Conservation (phyloP, 2,888 invertebrate genomes). For the Lepas anatifera region DNA sequence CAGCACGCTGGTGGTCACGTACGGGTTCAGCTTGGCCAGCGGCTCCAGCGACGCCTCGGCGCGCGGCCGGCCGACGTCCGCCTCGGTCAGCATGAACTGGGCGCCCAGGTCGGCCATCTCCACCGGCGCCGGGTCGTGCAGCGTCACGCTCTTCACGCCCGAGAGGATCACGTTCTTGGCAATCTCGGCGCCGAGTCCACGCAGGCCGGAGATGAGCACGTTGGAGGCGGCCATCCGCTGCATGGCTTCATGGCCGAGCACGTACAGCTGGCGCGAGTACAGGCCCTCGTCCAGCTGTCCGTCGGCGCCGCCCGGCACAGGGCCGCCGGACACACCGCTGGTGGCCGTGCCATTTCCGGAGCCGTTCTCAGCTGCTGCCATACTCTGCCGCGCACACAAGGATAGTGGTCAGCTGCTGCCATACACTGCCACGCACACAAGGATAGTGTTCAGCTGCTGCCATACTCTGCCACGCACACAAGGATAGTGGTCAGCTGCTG, state of each 20-base stretch:
- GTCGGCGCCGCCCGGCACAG: constrained; percentile 21
- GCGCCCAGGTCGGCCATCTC: constrained; percentile 23
- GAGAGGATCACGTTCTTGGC: constrained; percentile 97
- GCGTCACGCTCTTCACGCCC: constrained; percentile 93
- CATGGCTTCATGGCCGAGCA: constrained; percentile 98
- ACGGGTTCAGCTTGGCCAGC: constrained; percentile 77
- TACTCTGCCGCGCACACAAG: not conserved
- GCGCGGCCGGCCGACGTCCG: constrained; percentile 76
- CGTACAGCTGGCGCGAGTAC: constrained; percentile 87
- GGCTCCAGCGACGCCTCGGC: constrained; percentile 65
- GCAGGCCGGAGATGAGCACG: constrained; percentile 87
- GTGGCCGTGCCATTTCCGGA: no score
- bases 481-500: no score
- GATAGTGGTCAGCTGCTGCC: no score
- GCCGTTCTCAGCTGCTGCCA: constrained; percentile 12
- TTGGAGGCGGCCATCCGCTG: constrained; percentile 91
- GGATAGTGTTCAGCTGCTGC: no score
- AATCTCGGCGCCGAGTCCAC: constrained; percentile 91
- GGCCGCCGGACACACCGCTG: no score
- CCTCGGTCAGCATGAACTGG: constrained; percentile 70
- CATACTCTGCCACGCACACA: no score
- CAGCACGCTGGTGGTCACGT: constrained; percentile 68
- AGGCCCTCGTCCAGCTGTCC: constrained; percentile 25
- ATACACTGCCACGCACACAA: no score
- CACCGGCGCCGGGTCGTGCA: constrained; percentile 60